Base-by-base conservation (phyloP, 2,888 invertebrate species). In the Agriopis marginaria region DNA sequence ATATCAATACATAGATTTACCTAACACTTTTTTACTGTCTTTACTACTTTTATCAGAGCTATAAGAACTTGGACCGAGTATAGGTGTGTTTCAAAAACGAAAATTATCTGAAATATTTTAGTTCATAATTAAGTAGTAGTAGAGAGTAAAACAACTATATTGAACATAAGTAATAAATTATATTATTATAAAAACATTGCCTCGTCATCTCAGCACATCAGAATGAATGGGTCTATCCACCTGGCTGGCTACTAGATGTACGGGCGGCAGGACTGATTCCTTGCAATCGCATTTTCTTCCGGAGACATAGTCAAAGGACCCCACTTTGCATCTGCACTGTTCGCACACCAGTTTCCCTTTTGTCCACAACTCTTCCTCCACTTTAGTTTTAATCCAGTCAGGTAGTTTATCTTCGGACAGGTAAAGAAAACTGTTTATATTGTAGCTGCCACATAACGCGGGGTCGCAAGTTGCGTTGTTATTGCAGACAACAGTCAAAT, bases 321-420 rank as follows among this genome's bases (percentile, higher is more conserved):
- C 97, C 44, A 96, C 90, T 87, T 95, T 93, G 49, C 91, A 91
- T 54, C 94, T 89, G 86, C 97, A 97, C 71, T 94, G 89, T 68
- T 89, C 93, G 86, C 97, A 97, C 71, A 95, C 92, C 44, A 96
- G 82, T 88, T 96, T 96, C n/a, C 96, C 96, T 84, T 95, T 96
- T 0, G 95, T 95, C 96, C 96, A 96, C 61, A 95, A 88, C 73
- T 95, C 95, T 67, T 89, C 86, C 81, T 95, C 95, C 51, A 96
- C 84, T 81, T 88, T 91, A 42, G 76, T 66, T 70, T 83, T 89
- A 66, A 96, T 94, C 96, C 96, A 96, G 14, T 82, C 74, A 0
- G 96, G 96, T 60, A 95, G 79, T 69, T 82, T 84, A n/a, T 95
- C 95, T 82, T 96, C 96, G 67, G 87, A 84, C 53, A 96, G 77